phyloP scores from a whole-genome alignment of 2,888 invertebrate species.

The Ecdyonurus torrentis region DNA sequence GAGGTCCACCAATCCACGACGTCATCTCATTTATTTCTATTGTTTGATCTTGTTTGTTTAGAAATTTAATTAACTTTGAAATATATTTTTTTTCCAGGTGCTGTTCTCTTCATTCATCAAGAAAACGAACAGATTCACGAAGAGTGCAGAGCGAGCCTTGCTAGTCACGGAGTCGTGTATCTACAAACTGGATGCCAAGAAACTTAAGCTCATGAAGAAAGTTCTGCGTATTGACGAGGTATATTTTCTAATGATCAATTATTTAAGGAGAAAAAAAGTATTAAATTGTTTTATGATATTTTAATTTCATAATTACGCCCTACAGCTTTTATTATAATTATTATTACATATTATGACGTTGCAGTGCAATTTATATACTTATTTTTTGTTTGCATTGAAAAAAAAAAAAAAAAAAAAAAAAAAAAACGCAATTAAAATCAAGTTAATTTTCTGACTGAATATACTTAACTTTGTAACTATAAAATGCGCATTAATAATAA shows the following conservation, averaged over 20 bases:
- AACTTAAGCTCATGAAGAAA: constrained; percentile 75
- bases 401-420: no score
- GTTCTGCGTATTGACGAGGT: constrained; percentile 66
- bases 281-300: background rate
- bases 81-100: constrained; percentile 23
- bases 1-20: no score
- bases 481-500: no score
- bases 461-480: no score
- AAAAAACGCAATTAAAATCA: no score
- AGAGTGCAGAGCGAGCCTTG: constrained; percentile 74
- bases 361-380: no score
- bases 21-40: no score
- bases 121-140: constrained; percentile 57
- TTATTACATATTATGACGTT: background rate
- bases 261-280: background rate
- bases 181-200: constrained; percentile 72
- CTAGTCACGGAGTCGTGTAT: constrained; percentile 69
- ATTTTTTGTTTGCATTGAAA: no score
- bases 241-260: no score
- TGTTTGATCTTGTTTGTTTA: no score
- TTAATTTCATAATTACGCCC: background rate
- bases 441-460: no score
- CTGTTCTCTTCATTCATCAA: constrained; percentile 50
- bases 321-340: background rate
- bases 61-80: no score